phyloP scores from a whole-genome alignment of 2,113 vertebrate genomes.

The Passerina amoena region DNA sequence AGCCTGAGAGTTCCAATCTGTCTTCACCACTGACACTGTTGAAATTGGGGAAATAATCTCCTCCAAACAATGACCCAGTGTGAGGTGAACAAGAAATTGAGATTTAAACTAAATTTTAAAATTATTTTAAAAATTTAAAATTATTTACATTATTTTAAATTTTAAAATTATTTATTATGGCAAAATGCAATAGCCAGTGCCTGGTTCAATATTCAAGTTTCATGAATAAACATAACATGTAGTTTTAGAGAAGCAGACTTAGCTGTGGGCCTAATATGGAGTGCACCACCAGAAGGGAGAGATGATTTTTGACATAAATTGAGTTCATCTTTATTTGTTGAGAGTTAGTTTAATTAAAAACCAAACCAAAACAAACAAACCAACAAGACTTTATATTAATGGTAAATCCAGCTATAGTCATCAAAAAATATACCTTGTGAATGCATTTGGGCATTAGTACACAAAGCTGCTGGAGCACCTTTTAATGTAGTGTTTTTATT shows the following conservation, averaged over 20 bases:
- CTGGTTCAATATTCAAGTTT: background rate
- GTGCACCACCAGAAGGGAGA: background rate
- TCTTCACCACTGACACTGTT: fast-evolving
- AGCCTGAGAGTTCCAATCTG: background rate
- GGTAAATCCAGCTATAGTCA: background rate
- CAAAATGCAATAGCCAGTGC: background rate
- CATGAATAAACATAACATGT: background rate
- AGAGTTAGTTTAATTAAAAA: background rate
- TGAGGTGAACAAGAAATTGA: background rate
- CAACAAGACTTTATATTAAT: background rate
- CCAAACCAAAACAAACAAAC: background rate
- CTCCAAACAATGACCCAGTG: background rate
- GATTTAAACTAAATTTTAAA: background rate
- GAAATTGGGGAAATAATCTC: background rate
- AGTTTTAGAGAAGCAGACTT: background rate
- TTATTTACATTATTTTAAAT: background rate
- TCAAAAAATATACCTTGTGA: background rate
- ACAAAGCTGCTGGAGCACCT: background rate
- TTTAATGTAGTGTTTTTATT: background rate
- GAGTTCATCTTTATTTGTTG: background rate
- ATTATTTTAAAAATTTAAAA: background rate
- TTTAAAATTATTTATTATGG: background rate
- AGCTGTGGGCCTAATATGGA: background rate
- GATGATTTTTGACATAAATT: background rate
- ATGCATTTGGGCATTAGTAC: background rate